phyloP scores from a whole-genome alignment of 1,140 invertebrate genomes.

The Mactra quadrangularis region DNA sequence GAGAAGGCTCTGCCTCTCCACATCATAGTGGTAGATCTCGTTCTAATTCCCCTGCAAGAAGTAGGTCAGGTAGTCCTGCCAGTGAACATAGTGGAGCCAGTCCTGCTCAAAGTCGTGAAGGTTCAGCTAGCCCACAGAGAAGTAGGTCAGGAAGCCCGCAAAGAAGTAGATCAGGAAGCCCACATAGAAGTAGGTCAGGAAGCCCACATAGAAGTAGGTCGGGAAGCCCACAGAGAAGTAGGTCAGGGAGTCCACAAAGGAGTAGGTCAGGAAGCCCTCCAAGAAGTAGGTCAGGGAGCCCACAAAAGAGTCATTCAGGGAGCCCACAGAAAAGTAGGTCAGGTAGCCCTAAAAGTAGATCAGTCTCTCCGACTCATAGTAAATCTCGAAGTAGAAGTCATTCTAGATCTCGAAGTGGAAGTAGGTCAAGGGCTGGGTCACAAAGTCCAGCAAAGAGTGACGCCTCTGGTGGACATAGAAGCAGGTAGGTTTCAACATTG shows the following conservation, averaged over 20 bases:
- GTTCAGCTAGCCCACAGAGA: slow-evolving; percentile 16
- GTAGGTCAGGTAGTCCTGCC: slow-evolving; percentile 59
- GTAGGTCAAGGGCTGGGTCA: slow-evolving; percentile 30
- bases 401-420: slow-evolving; percentile 35
- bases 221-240: slow-evolving; percentile 34
- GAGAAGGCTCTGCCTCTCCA: slow-evolving; percentile 50
- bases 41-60: slow-evolving; percentile 59
- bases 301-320: slow-evolving; percentile 61
- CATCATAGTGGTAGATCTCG: slow-evolving; percentile 36
- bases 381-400: slow-evolving; percentile 37
- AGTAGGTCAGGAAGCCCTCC: slow-evolving; percentile 37
- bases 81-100: slow-evolving; percentile 38
- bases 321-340: slow-evolving; percentile 53
- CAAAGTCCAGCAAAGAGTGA: slow-evolving; percentile 49
- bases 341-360: slow-evolving; percentile 36
- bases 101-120: neutral
- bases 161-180: slow-evolving; percentile 48
- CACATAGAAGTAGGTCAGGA: slow-evolving; percentile 43
- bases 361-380: neutral
- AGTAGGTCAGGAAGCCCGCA: slow-evolving; percentile 54
- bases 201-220: slow-evolving; percentile 42
- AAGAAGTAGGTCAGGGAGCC: slow-evolving; percentile 33
- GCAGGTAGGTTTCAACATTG: slow-evolving; percentile 38
- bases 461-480: slow-evolving; percentile 58
- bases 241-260: slow-evolving; percentile 60